phyloP scores from a whole-genome alignment of 2,113 vertebrate species.

The Pantherophis guttatus region DNA sequence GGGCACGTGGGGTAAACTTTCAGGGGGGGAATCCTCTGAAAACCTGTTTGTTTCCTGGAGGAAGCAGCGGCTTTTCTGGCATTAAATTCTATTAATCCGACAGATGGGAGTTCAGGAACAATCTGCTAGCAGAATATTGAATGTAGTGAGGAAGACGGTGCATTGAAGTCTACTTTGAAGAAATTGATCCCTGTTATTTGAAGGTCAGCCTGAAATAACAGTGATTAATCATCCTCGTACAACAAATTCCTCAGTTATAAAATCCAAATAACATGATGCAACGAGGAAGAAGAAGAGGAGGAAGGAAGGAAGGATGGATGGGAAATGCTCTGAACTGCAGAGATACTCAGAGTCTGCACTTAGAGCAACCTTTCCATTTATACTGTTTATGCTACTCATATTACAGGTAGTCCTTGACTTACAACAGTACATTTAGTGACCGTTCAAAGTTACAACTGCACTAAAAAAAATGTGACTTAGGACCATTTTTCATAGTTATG shows the following conservation, averaged over 20 bases:
- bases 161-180: background rate
- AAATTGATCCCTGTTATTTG: background rate
- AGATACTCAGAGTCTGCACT: background rate
- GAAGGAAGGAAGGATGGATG: background rate
- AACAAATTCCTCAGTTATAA: background rate
- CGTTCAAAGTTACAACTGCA: too few species aligned
- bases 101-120: background rate
- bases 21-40: background rate
- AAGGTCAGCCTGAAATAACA: background rate
- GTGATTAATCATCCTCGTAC: background rate
- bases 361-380: background rate
- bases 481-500: too few species aligned
- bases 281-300: background rate
- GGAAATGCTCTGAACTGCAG: background rate
- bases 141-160: background rate
- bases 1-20: background rate
- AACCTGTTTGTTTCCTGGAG: background rate
- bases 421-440: too few species aligned
- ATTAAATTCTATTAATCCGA: background rate
- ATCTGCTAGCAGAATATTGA: background rate
- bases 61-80: background rate
- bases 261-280: background rate
- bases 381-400: background rate
- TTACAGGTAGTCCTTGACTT: background rate
- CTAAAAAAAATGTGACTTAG: too few species aligned